Percentiles rank a stretch among this genome's conserved stretches.
Conservation (phyloP, 2,888 invertebrate species). For the Ectobius pallidus region DNA sequence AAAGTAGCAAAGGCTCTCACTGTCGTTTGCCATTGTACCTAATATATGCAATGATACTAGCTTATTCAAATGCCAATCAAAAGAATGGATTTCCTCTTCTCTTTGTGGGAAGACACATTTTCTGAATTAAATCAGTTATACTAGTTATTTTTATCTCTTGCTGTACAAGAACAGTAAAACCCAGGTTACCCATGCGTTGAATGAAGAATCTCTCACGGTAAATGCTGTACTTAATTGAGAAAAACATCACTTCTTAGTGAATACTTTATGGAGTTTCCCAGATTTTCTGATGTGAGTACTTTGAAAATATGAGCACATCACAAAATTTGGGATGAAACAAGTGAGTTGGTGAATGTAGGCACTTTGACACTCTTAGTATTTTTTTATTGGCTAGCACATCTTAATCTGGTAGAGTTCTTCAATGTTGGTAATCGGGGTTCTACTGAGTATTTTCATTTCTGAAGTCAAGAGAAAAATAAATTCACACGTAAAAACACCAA, state of each 20-base stretch:
- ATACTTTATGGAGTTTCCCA: too few species aligned
- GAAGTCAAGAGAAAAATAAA: slow-evolving; percentile 38
- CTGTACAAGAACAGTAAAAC: slow-evolving; percentile 22
- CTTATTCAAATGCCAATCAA: slow-evolving; percentile 30
- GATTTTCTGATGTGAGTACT: too few species aligned
- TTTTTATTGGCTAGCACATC: not conserved
- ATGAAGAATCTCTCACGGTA: not conserved
- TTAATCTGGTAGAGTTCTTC: slow-evolving; percentile 9
- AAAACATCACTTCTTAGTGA: too few species aligned
- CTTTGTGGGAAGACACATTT: slow-evolving; percentile 84
- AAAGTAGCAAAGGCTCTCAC: slow-evolving; percentile 36
- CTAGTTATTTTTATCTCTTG: slow-evolving; percentile 22
- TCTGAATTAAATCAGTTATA: slow-evolving; percentile 63
- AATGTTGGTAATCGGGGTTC: slow-evolving; percentile 26
- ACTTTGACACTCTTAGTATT: not conserved
- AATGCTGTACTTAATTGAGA: too few species aligned
- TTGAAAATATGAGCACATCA: not conserved
- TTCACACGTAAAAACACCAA: slow-evolving; percentile 39
- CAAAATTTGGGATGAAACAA: not conserved
- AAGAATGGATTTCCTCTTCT: slow-evolving; percentile 53
- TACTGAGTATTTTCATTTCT: slow-evolving; percentile 44
- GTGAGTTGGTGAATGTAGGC: slow-evolving; percentile 3
- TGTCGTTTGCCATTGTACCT: slow-evolving; percentile 24
- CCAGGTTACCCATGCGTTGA: slow-evolving; percentile 10
- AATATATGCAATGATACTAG: not conserved